Evolutionary conservation across 2,888 invertebrate species (phyloP).

Genomic region (Argyresthia albistria): DNA sequence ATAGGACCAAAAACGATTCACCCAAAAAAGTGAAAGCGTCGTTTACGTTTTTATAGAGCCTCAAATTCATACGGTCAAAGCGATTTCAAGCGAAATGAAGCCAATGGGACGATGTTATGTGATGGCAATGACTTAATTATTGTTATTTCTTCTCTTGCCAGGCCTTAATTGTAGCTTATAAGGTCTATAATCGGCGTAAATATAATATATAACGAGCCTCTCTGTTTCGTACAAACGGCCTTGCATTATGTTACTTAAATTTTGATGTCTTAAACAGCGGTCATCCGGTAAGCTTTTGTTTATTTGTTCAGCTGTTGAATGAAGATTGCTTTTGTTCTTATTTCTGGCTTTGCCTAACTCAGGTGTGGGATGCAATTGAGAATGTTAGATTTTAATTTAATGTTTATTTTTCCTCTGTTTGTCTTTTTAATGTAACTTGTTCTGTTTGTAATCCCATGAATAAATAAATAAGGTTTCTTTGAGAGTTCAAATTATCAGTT

Average conservation of each 20-base stretch:
- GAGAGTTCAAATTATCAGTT: no score
- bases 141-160: slow-evolving; percentile 42
- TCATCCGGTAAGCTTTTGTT: no score
- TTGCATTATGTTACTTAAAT: background rate
- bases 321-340: no score
- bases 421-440: no score
- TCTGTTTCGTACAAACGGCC: background rate
- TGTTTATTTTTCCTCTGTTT: no score
- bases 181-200: slow-evolving; percentile 39
- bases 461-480: no score
- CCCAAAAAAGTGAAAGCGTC: slow-evolving; percentile 1
- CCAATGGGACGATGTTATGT: background rate
- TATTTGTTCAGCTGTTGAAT: no score
- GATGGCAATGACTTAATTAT: slow-evolving; percentile 42
- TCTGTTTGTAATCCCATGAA: no score
- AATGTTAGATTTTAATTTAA: no score
- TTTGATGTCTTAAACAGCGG: slow-evolving; percentile 1
- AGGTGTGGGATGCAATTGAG: no score
- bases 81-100: background rate
- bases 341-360: no score
- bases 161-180: slow-evolving; percentile 39
- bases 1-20: background rate
- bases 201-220: slow-evolving; percentile 42
- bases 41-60: no score
- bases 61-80: background rate